Conservation (phyloP, 2,888 invertebrate genomes). For the Apoderus coryli region DNA sequence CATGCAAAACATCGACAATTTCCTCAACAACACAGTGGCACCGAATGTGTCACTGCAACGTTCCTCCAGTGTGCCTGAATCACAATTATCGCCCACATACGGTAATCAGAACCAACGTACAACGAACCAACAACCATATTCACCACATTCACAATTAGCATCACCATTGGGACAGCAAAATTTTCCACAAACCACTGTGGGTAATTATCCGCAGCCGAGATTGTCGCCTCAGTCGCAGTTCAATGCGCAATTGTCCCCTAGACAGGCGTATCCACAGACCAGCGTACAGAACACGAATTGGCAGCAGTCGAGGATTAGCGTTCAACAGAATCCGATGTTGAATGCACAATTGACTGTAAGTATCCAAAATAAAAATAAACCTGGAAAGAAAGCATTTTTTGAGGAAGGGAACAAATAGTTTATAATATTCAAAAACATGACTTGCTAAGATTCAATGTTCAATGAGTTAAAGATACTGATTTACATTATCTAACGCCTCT, state of each 20-base stretch:
- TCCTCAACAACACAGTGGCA: slow-evolving; percentile 70
- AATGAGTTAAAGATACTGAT: no score
- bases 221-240: slow-evolving; percentile 42
- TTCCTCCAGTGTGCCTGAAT: slow-evolving; percentile 41
- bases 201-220: slow-evolving; percentile 31
- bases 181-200: slow-evolving; percentile 27
- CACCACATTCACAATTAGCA: slow-evolving; percentile 35
- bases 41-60: slow-evolving; percentile 80
- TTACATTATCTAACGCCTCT: no score
- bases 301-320: slow-evolving; percentile 41
- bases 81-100: slow-evolving; percentile 44
- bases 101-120: slow-evolving; percentile 20
- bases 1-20: slow-evolving; percentile 62
- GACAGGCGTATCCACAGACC: slow-evolving; percentile 29
- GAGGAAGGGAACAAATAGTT: no score
- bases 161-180: slow-evolving; percentile 29
- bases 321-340: slow-evolving; percentile 80
- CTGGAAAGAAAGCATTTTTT: no score
- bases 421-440: no score
- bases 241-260: slow-evolving; percentile 41
- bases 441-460: no score
- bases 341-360: slow-evolving; percentile 70
- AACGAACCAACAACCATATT: slow-evolving; percentile 28
- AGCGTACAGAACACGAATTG: slow-evolving; percentile 23
- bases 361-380: no score